phyloP scores from a whole-genome alignment of 1,140 invertebrate species.

The Atopsyche davidsoni region DNA sequence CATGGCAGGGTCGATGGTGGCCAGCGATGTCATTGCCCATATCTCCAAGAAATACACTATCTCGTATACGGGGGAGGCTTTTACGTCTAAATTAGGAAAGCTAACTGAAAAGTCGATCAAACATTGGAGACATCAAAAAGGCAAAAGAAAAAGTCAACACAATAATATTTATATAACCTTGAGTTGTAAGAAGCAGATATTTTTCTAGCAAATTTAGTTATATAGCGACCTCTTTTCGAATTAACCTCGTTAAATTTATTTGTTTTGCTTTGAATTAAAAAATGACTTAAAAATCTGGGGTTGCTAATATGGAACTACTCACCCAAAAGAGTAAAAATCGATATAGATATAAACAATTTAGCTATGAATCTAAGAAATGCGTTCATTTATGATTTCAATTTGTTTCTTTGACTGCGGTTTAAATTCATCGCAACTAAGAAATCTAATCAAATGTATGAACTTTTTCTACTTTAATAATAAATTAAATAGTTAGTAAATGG shows the following conservation, averaged over 20 bases:
- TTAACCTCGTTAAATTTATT: no score
- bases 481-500: slow-evolving; percentile 16
- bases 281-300: no score
- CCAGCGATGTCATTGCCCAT: slow-evolving; percentile 7
- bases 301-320: slow-evolving; percentile 6
- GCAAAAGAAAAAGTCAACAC: no score
- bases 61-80: slow-evolving; percentile 15
- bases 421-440: slow-evolving; percentile 18
- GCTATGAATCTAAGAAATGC: slow-evolving; percentile 5
- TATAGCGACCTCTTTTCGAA: no score
- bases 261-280: no score
- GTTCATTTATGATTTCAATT: slow-evolving; percentile 1
- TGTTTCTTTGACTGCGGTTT: slow-evolving; percentile 15
- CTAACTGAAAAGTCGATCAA: slow-evolving; percentile 6
- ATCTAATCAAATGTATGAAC: slow-evolving; percentile 10
- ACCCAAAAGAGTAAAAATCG: slow-evolving; percentile 22
- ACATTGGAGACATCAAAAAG: not conserved
- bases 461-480: slow-evolving; percentile 11
- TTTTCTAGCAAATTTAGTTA: no score
- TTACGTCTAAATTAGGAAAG: slow-evolving; percentile 12
- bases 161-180: no score
- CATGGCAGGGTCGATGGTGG: slow-evolving; percentile 20
- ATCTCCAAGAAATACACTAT: slow-evolving; percentile 16
- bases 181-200: no score
- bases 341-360: slow-evolving; percentile 14